phyloP scores from a whole-genome alignment of 2,888 invertebrate genomes.

The Gisinianus flammeolus region DNA sequence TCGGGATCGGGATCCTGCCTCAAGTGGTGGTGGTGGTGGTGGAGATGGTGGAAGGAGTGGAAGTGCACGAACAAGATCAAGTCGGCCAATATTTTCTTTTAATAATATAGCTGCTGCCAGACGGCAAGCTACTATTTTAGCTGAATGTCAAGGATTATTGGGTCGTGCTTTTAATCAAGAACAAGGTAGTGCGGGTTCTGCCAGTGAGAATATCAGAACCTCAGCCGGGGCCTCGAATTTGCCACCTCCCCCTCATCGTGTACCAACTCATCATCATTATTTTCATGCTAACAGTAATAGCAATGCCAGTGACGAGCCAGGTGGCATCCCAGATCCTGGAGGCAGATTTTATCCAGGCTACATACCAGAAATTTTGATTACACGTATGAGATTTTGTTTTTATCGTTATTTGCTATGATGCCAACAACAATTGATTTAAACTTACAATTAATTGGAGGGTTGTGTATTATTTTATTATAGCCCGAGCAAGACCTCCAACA shows the following conservation, averaged over 20 bases:
- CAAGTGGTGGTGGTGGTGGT: neutral
- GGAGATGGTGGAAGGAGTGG: slow-evolving; percentile 41
- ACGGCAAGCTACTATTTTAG: neutral
- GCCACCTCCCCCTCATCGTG: neutral
- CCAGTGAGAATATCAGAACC: slow-evolving; percentile 9
- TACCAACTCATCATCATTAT: slow-evolving; percentile 19
- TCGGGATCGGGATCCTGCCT: no score
- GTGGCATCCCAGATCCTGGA: slow-evolving; percentile 41
- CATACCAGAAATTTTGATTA: slow-evolving; percentile 58
- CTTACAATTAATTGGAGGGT: neutral
- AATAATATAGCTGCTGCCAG: slow-evolving; percentile 15
- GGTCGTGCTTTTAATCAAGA: neutral
- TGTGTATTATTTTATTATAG: slow-evolving; percentile 35
- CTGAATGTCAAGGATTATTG: neutral
- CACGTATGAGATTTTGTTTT: slow-evolving; percentile 53
- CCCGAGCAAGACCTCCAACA: slow-evolving; percentile 54
- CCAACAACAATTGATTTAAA: neutral
- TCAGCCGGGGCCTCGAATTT: neutral
- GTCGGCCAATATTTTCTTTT: slow-evolving; percentile 11
- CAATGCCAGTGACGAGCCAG: slow-evolving; percentile 1
- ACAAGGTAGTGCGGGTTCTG: slow-evolving; percentile 12
- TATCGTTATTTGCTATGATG: no score
- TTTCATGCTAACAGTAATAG: slow-evolving; percentile 14
- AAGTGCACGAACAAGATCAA: slow-evolving; percentile 49
- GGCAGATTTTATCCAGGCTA: slow-evolving; percentile 57